phyloP scores from a whole-genome alignment of 2,113 vertebrate genomes.

The Oenanthe oenanthe region DNA sequence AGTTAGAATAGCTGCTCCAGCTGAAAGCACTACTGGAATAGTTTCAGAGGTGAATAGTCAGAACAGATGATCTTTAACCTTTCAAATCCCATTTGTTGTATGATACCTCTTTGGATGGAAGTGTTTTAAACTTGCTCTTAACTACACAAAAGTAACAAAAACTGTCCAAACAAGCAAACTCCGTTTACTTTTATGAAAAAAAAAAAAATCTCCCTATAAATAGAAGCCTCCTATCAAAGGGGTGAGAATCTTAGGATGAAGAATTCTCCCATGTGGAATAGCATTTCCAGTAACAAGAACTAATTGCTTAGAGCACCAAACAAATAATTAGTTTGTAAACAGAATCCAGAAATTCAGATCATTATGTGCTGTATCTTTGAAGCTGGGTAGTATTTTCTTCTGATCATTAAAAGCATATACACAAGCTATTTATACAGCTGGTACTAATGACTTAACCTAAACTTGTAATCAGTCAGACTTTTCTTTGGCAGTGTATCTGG shows the following conservation, averaged over 20 bases:
- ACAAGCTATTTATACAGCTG: conserved; percentile 13
- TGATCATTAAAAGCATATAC: conserved; percentile 14
- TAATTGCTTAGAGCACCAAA: conserved; percentile 47
- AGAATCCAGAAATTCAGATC: conserved; percentile 18
- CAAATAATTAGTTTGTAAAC: conserved; percentile 49
- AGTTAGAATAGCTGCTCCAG: neutral
- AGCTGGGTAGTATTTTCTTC: conserved; percentile 1
- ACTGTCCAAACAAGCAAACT: neutral
- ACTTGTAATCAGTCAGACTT: neutral
- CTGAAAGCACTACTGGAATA: neutral
- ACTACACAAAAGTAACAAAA: neutral
- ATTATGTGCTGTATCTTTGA: conserved; percentile 42
- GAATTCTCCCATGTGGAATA: neutral
- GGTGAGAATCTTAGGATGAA: neutral
- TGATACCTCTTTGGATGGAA: neutral
- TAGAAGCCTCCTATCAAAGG: neutral
- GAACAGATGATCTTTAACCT: neutral
- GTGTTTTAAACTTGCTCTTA: neutral
- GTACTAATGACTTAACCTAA: conserved; percentile 35
- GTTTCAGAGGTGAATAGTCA: neutral
- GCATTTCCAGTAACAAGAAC: conserved; percentile 4
- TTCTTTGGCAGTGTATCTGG: neutral
- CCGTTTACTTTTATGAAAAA: neutral
- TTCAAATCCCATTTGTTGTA: neutral
- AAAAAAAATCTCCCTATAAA: neutral